Base-by-base conservation (phyloP, 2,797 vertebrate genomes). In the Alosa sapidissima region DNA sequence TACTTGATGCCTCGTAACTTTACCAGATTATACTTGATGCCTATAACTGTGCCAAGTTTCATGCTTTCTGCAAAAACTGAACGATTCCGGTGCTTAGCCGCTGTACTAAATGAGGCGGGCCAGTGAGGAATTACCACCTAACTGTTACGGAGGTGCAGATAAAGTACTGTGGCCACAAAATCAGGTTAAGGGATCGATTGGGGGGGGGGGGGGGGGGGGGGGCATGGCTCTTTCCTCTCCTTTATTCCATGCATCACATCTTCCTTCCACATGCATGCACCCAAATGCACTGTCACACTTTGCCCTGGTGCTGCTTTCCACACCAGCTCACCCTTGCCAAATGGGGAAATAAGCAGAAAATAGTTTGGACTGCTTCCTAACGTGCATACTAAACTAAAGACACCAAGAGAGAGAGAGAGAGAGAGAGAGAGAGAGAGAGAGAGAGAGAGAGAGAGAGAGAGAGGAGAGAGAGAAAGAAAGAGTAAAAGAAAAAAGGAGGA, bases 271-370 rank as follows among this genome's bases (percentile, higher is more conserved):
- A 86, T 49, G 6, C 52, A 19, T 52, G 68, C 28, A 78, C 49
- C 88, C 52, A 85, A 52, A 68, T 65, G 83, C 85, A 87, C 41
- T 36, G 83, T 72, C 49, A 55, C 81, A 86, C 87, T 86, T 85
- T 84, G n/a, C 62, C 86, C 48, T 75, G 72, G 5, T 19, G 72
- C 5, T n/a, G 28, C 45, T 21, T 78, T 78, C 72, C 41, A 21
- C 41, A 21, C 41, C 72, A 45, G 16, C 36, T 9, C 8, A 47
- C 72, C 72, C 36, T 21, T 45, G 72, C 6, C 72, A 78, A 78
- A 78, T 21, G 9, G 72, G 41, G 19, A 45, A 78, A 78, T 16
- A 47, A 78, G 72, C 72, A n/a, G 41, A 78, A 78, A 78, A 78
- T 36, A 78, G 72, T 36, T 78, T 16, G 72, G 36, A 78, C 13